Conservation (phyloP, 2,888 invertebrate species). For the Apocheima hispidaria region DNA sequence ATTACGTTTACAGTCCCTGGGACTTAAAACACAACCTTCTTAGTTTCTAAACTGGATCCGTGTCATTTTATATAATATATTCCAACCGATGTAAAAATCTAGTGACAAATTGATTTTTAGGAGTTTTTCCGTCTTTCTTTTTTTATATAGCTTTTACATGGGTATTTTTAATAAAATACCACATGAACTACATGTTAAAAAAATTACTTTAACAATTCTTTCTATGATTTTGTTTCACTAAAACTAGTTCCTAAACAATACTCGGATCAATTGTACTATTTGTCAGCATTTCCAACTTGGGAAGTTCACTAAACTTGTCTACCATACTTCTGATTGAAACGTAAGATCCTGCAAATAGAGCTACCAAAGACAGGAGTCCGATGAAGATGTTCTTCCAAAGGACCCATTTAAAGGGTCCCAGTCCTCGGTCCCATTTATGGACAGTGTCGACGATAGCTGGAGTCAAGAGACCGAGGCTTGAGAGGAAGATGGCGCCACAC, state of each 20-base stretch:
- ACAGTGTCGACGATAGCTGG: slow-evolving; percentile 92
- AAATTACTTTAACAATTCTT: too few species aligned
- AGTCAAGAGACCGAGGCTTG: slow-evolving; percentile 90
- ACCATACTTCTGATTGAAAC: slow-evolving; percentile 72
- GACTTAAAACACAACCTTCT: slow-evolving; percentile 27
- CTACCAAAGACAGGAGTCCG: slow-evolving; percentile 66
- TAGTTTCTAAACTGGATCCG: not conserved
- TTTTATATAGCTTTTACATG: too few species aligned
- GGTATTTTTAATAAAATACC: not conserved
- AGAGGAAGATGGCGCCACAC: slow-evolving; percentile 92
- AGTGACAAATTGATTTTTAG: not conserved
- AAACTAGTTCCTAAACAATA: slow-evolving; percentile 32
- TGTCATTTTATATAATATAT: not conserved
- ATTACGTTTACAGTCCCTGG: slow-evolving; percentile 32
- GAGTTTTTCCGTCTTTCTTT: too few species aligned
- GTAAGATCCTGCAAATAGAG: slow-evolving; percentile 75
- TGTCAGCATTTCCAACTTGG: slow-evolving; percentile 12
- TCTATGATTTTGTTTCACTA: too few species aligned
- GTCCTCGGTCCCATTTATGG: slow-evolving; percentile 87
- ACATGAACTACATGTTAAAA: too few species aligned
- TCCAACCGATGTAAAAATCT: slow-evolving; percentile 18
- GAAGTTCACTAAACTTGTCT: slow-evolving; percentile 55
- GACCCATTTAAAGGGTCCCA: slow-evolving; percentile 89
- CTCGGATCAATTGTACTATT: slow-evolving; percentile 39
- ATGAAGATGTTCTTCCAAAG: slow-evolving; percentile 88